Percentiles rank a stretch among this genome's conserved stretches.
phyloP scores from a whole-genome alignment of 2,797 vertebrate species.

The Rhabdomys pumilio region DNA sequence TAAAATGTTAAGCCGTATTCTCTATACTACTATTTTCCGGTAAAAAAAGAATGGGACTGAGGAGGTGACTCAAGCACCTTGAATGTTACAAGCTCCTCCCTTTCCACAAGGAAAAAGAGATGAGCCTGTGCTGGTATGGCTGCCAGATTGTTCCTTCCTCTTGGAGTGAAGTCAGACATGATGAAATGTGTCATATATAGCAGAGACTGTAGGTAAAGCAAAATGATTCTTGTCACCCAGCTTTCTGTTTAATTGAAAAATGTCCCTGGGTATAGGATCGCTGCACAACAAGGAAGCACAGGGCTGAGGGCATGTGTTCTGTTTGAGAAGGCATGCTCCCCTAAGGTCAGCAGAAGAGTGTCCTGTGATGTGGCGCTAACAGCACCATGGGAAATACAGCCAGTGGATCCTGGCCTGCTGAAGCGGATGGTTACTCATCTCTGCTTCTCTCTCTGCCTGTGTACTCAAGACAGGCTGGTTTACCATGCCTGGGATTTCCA shows the following conservation, averaged over 20 bases:
- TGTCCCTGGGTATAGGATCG: neutral
- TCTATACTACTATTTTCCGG: neutral
- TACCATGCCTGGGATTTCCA: too few relatives aligned
- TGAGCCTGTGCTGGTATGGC: fast-evolving
- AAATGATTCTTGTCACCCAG: fast-evolving
- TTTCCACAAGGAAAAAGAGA: neutral
- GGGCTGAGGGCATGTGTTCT: fast-evolving
- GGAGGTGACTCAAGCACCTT: neutral
- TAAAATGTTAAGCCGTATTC: neutral
- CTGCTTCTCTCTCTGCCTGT: neutral
- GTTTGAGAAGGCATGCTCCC: neutral
- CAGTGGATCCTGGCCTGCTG: neutral
- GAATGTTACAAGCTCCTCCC: fast-evolving
- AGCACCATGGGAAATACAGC: neutral
- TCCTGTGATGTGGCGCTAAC: neutral
- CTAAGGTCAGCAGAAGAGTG: neutral
- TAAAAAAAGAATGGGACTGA: neutral
- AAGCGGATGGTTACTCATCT: neutral
- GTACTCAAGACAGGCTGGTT: neutral
- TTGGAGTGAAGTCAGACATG: fast-evolving
- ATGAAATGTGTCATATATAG: fast-evolving
- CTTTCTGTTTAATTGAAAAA: neutral
- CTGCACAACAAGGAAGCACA: fast-evolving
- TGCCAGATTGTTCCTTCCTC: fast-evolving
- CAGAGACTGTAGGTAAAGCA: too few relatives aligned